Base-by-base conservation (phyloP, 1,140 invertebrate species). In the Eumaeus atala region DNA sequence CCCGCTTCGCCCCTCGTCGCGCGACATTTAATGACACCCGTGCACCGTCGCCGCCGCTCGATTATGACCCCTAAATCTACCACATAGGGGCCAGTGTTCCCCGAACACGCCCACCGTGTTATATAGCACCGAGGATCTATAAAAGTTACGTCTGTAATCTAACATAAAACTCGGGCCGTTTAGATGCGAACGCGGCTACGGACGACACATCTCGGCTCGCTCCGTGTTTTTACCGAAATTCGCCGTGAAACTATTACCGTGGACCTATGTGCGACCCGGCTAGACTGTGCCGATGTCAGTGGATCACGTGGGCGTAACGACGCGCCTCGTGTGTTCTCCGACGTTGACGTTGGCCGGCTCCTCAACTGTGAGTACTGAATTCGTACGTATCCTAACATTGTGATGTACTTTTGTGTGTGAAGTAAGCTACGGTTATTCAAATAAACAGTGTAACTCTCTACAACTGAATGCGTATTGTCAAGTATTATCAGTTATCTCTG, bases 141-240 rank as follows among this genome's bases (percentile, higher is more conserved):
- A 87, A 87, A 87, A 87, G 84, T 87, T 87, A 87, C 84, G 84
- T 87, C 84, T 87, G 84, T 87, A 87, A 87, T 87, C 84, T 87
- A 87, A 87, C 84, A 87, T 87, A 87, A 87, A 87, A 87, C 77
- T 87, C 84, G 79, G 81, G 79, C 84, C 84, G 84, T 84, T 87
- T 87, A 87, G 84, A 87, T 87, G 84, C 80, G 84, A 84, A 87
- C 79, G 81, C 83, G 81, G 81, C 74, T 74, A 81, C 78, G 81
- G 81, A 82, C 81, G 83, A 84, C 81, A 87, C 84, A 87, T 87
- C 84, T 87, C 84, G 72, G 70, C 59, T 74, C 77, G 84, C 84
- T 87, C 84, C 84, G 84, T 72, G 78, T 77, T 87, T 84, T 87
- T 87, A 82, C 81, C 81, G 74, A 84, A 87, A 79, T 80, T 75